Evolutionary conservation across 2,888 invertebrate species (phyloP).

Genomic region (Anodontia alba): DNA sequence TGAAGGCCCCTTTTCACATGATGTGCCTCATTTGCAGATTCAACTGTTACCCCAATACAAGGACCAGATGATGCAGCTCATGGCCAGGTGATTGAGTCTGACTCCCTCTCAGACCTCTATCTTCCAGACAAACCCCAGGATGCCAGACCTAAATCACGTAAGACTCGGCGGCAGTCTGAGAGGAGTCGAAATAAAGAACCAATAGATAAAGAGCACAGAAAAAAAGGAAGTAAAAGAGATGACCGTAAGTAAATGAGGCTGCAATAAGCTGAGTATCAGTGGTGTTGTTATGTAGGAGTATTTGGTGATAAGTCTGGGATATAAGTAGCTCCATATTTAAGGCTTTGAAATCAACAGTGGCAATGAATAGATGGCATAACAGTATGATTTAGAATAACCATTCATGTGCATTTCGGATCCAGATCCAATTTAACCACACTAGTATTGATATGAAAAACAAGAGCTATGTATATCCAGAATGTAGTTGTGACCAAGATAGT

Average conservation of each 20-base stretch:
- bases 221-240: constrained; percentile 6
- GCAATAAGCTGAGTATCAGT: neutral
- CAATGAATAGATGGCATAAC: too few relatives aligned
- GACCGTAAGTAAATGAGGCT: constrained; percentile 18
- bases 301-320: too few relatives aligned
- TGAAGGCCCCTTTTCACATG: too few relatives aligned
- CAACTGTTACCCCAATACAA: constrained; percentile 71
- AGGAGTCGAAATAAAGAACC: constrained; percentile 11
- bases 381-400: too few relatives aligned
- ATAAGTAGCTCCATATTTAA: too few relatives aligned
- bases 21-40: constrained; percentile 48
- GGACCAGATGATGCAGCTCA: constrained; percentile 59
- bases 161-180: constrained; percentile 23
- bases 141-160: constrained; percentile 32
- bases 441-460: too few relatives aligned
- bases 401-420: too few relatives aligned
- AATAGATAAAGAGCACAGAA: neutral
- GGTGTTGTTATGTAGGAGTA: too few relatives aligned
- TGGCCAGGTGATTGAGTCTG: constrained; percentile 71
- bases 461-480: too few relatives aligned
- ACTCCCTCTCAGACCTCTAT: constrained; percentile 68
- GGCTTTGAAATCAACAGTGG: too few relatives aligned
- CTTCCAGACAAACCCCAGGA: constrained; percentile 43
- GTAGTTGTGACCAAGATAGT: too few relatives aligned
- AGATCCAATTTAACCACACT: too few relatives aligned